Base-by-base conservation (phyloP, 2,888 invertebrate species). In the Hipparchia sbordonii region DNA sequence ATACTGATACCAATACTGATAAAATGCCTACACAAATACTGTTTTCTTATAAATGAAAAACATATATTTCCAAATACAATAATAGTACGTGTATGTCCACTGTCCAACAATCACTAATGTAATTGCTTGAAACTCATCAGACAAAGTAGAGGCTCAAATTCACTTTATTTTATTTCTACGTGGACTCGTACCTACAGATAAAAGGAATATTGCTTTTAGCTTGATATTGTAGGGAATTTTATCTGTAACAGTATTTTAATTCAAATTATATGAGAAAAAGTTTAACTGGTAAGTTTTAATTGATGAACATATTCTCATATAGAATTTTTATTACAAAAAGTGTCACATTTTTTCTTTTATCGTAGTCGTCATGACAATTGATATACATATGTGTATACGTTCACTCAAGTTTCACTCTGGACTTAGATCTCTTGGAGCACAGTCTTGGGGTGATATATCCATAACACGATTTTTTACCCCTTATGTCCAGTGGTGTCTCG, bases 31-130 rank as follows among this genome's bases (percentile, higher is more conserved):
- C 57, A 57, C 57, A 57, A 60, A 60, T 9, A 59, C 9, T 8
- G 10, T 59, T 23, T 59, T 59, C 10, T 33, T 59, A 10, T 10
- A 59, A 59, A 33, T 23, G 10, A 59, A 33, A 60, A 60, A 60
- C 13, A 46, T 62, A 61, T 12, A 12, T 62, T 62, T 13, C 46
- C n/a, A 62, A 74, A 77, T 39, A 39, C 39, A 39, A 39, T 79
- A 33, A 78, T 78, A 51, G 33, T 9, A 59, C 33, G 59, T 9
- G 39, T 59, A 60, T 48, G 48, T 48, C 48, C 48, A 48, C 48
- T 12, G 59, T 39, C 59, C 59, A 60, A 33, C 59, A 39, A 60
- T 60, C 59, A 60, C 65, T 65, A 23, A 65, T 51, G 65, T 52
- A 23, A 52, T 65, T 65, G 65, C 65, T 65, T 65, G 65, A 51